Evolutionary conservation across 2,113 vertebrate species (phyloP).

Genomic region (Pungitius pungitius): DNA sequence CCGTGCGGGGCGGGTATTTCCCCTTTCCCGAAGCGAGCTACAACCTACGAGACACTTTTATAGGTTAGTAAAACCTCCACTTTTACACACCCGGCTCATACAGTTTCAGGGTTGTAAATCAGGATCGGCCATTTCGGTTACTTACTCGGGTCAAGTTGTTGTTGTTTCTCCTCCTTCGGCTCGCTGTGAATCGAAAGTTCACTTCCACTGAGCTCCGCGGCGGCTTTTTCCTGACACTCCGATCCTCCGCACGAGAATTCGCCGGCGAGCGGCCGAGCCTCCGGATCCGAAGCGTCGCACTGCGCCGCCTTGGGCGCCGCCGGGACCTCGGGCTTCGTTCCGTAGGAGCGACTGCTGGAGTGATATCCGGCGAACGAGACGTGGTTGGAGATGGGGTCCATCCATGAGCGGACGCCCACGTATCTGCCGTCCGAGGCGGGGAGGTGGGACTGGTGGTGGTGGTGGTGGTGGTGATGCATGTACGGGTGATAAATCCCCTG

Average conservation of each 20-base stretch:
- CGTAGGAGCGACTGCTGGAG: conserved; percentile 85
- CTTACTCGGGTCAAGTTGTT: conserved; percentile 99
- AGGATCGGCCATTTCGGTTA: conserved; percentile 88
- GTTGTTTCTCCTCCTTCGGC: conserved; percentile 93
- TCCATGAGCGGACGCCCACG: conserved; percentile 90
- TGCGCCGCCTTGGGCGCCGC: conserved; percentile 86
- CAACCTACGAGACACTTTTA: conserved; percentile 94
- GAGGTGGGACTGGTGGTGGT: conserved; percentile 81
- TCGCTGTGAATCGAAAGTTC: conserved; percentile 89
- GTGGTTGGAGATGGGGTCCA: conserved; percentile 88
- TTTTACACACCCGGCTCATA: conserved; percentile 96
- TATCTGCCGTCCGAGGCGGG: conserved; percentile 90
- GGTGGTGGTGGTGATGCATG: conserved; percentile 81
- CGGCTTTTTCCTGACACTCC: conserved; percentile 85
- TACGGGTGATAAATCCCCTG: conserved; percentile 96
- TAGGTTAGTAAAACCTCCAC: conserved; percentile 99
- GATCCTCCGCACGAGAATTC: conserved; percentile 85
- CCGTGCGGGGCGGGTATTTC: conserved; percentile 86
- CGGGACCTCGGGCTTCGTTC: conserved; percentile 87
- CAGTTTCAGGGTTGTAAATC: conserved; percentile 96
- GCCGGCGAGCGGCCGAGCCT: conserved; percentile 80
- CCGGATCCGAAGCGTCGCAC: conserved; percentile 84
- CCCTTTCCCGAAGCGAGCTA: conserved; percentile 81
- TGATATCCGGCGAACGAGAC: conserved; percentile 87
- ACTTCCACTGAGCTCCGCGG: conserved; percentile 81